Percentiles rank a stretch among this genome's conserved stretches.
phyloP scores from a whole-genome alignment of 2,797 vertebrate species.

The Chelmon rostratus region DNA sequence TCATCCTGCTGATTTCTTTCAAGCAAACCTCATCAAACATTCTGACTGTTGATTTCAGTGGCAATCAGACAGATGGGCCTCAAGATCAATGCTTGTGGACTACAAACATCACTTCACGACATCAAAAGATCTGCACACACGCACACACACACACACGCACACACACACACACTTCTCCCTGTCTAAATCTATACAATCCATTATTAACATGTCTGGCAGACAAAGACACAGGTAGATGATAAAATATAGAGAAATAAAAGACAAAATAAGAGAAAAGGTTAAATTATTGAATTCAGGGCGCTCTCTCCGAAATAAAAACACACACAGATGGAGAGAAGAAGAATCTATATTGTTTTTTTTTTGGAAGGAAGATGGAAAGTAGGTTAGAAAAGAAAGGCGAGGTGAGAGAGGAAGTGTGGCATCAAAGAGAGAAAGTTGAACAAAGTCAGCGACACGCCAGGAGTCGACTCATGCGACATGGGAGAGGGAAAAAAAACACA shows the following conservation, averaged over 20 bases:
- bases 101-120: slow-evolving; percentile 53
- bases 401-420: slow-evolving; percentile 45
- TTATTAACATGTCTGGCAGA: slow-evolving; percentile 83
- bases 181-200: slow-evolving; percentile 81
- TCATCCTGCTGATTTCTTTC: slow-evolving; percentile 22
- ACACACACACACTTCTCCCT: slow-evolving; percentile 31
- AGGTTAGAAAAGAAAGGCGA: slow-evolving; percentile 61
- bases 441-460: slow-evolving; percentile 57
- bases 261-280: slow-evolving; percentile 70
- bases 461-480: slow-evolving; percentile 42
- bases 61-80: slow-evolving; percentile 40
- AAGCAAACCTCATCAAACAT: slow-evolving; percentile 42
- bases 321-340: slow-evolving; percentile 34
- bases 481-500: slow-evolving; percentile 6
- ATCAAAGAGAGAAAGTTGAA: slow-evolving; percentile 64
- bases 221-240: slow-evolving; percentile 80
- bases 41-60: slow-evolving; percentile 53
- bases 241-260: slow-evolving; percentile 75
- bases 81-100: slow-evolving; percentile 55
- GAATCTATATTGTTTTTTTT: slow-evolving; percentile 67
- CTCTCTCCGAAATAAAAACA: slow-evolving; percentile 54
- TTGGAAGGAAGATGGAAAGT: slow-evolving; percentile 59
- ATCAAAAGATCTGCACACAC: slow-evolving; percentile 53
- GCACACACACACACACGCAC: slow-evolving; percentile 3
- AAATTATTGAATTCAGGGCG: slow-evolving; percentile 82